Evolutionary conservation across 2,113 vertebrate species (phyloP), one percentile per base, ranked within the genome.

Genomic region (Tragelaphus scriptus): DNA sequence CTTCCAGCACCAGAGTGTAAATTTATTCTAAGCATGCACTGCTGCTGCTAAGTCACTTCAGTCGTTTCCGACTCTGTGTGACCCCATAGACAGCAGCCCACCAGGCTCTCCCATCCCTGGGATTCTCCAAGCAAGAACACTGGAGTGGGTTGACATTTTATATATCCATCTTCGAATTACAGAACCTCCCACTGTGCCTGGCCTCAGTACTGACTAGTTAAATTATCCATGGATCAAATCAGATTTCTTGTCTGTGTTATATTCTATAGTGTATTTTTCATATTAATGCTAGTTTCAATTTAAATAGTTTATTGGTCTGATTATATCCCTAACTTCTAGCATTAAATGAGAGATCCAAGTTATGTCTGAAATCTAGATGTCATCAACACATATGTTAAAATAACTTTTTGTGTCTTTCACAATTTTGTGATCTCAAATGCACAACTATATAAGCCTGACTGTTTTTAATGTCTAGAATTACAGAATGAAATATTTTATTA

Each of bases 91-190:
- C 44, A 44, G 44, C 44, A 44, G 44, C 44, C 44, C 44, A 44
- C 44, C 44, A 44, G 44, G 44, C 44, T 44, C 44, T 44, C 44
- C 44, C 44, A 44, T 44, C 44, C 44, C 44, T 44, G 44, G 44
- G 44, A 44, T 44, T 44, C 44, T 44, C 44, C 44, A 44, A 44
- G 44, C 44, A 44, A 44, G 44, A 44, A 44, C 44, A 44, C 44
- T 44, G 44, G 44, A 44, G 44, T 44, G 44, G 44, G 44, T 44
- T 44, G 44, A 53, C 25, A 89, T 94, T 96, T 94, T 85, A 55
- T 61, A 81, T 96, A 77, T 95, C 86, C 2, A 7, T 87, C 28
- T 55, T 77, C 90, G 53, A 92, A 95, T 96, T 97, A 75, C 56
- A 95, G 47, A 90, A 82, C 25, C 28, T 58, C 55, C 44, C 8